A percentile compares a stretch with the other conserved stretches of the same genome.
phyloP scores from a whole-genome alignment of 2,888 invertebrate genomes.

The Metalampra italica region DNA sequence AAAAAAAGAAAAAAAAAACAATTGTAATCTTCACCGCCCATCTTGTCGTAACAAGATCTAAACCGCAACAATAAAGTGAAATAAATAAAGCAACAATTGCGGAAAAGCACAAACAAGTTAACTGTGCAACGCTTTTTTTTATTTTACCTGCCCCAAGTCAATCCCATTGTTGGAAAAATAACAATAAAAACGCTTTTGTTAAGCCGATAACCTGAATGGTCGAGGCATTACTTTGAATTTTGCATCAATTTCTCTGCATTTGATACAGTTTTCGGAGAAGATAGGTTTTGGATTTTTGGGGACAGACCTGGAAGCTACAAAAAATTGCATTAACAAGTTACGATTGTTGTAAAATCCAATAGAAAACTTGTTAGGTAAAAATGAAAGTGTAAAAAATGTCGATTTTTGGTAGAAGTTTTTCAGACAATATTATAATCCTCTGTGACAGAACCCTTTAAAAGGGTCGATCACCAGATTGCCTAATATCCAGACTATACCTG shows the following conservation, averaged over 20 bases:
- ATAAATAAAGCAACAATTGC: background rate
- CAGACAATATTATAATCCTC: too few species aligned
- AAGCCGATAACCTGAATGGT: background rate
- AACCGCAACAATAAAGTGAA: background rate
- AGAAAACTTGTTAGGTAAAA: too few species aligned
- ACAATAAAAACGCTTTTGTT: background rate
- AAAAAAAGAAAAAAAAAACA: too few species aligned
- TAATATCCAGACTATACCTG: too few species aligned
- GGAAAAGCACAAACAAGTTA: background rate
- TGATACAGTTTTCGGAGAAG: background rate
- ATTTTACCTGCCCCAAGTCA: slow-evolving; percentile 2
- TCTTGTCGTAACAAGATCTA: background rate
- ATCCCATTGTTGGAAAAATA: slow-evolving; percentile 3
- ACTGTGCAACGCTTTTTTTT: background rate
- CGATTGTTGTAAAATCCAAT: too few species aligned
- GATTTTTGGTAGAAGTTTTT: too few species aligned
- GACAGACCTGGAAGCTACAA: background rate
- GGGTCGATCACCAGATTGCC: too few species aligned
- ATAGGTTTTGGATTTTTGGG: background rate
- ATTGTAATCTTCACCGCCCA: too few species aligned
- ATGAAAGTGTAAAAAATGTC: too few species aligned
- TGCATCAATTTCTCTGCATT: background rate
- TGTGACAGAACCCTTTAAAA: too few species aligned
- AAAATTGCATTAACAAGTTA: too few species aligned
- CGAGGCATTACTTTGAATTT: slow-evolving; percentile 4